A percentile compares a stretch with the other conserved stretches of the same genome.
phyloP scores from a whole-genome alignment of 2,113 vertebrate genomes.

The Nicator chloris region DNA sequence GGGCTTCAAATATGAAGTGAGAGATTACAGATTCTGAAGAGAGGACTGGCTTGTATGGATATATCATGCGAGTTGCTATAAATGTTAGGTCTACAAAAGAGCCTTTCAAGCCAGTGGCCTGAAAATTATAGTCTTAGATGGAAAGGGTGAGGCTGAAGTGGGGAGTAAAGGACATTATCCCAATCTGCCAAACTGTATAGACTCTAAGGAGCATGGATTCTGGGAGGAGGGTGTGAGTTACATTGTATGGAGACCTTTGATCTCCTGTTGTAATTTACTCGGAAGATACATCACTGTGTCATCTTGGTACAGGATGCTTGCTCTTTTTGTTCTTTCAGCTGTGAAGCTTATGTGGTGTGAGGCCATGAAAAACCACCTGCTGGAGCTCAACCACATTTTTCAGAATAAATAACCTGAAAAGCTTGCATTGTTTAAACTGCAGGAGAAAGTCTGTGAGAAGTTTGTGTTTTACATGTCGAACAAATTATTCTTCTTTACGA shows the following conservation, averaged over 20 bases:
- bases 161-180: not conserved
- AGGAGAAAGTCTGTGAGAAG: not conserved
- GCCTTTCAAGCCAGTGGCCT: not conserved
- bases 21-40: constrained; percentile 1
- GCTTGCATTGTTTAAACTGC: not conserved
- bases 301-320: not conserved
- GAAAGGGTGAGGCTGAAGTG: not conserved
- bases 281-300: not conserved
- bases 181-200: not conserved
- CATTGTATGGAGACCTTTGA: not conserved
- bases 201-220: not conserved
- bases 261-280: not conserved
- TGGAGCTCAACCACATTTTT: not conserved
- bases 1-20: not conserved
- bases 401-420: constrained; percentile 9
- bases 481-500: not conserved
- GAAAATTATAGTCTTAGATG: not conserved
- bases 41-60: not conserved
- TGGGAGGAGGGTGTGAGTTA: not conserved
- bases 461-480: not conserved
- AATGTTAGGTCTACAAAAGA: not conserved
- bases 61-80: not conserved
- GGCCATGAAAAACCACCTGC: not conserved
- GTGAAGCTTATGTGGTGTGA: not conserved
- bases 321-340: not conserved